A percentile compares a stretch with the other conserved stretches of the same genome.
Conservation (phyloP, 2,113 vertebrate species). For the Microcebus tavaratra region DNA sequence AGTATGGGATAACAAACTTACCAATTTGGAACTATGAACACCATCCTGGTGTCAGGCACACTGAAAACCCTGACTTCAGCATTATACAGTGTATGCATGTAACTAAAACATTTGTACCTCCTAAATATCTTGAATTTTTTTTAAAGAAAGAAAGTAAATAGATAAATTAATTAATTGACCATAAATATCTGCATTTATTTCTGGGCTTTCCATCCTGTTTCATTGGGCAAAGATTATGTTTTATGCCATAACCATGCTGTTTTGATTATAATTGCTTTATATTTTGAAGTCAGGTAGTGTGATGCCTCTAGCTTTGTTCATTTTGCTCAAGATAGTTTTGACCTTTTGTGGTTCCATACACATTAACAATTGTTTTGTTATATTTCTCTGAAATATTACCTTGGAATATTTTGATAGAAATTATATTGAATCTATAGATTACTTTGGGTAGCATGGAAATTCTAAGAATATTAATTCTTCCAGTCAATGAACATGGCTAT, state of each 20-base stretch:
- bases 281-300: background rate
- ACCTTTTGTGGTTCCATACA: background rate
- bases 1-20: too few relatives aligned
- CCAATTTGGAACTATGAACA: too few relatives aligned
- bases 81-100: too few relatives aligned
- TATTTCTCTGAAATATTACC: background rate
- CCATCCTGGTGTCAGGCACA: too few relatives aligned
- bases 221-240: background rate
- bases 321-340: background rate
- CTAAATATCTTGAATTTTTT: too few relatives aligned
- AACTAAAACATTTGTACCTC: too few relatives aligned
- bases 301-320: background rate
- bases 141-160: too few relatives aligned
- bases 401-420: background rate
- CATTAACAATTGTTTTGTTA: background rate
- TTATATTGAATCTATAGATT: background rate
- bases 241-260: too few relatives aligned
- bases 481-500: background rate
- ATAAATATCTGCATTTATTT: background rate
- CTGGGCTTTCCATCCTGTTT: background rate
- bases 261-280: background rate
- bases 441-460: background rate
- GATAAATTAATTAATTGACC: background rate
- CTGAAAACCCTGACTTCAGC: too few relatives aligned
- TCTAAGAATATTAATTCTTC: background rate